Percentiles rank a stretch among this genome's conserved stretches.
Conservation (phyloP, 2,113 vertebrate genomes). For the Pedionomus torquatus region DNA sequence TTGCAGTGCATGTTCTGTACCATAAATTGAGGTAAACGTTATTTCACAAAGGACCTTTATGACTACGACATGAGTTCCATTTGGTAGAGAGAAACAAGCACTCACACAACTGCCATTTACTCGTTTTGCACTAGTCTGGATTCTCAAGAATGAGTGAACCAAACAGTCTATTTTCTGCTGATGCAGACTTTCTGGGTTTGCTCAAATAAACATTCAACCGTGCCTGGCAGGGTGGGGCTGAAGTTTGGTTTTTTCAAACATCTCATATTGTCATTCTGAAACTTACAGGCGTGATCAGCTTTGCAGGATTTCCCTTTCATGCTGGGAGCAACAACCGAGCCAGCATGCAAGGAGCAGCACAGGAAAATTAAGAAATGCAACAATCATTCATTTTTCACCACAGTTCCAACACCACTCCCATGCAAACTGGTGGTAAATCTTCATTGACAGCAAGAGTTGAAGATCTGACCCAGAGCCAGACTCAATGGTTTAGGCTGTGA, state of each 20-base stretch:
- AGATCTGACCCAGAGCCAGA: background rate
- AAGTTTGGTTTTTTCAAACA: slow-evolving; percentile 26
- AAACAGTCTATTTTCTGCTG: background rate
- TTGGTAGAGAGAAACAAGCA: background rate
- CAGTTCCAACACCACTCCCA: background rate
- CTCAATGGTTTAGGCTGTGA: background rate
- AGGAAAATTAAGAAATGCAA: background rate
- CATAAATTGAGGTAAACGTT: background rate
- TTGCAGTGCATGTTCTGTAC: background rate
- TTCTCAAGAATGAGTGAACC: background rate
- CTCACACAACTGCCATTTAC: background rate
- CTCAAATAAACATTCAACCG: background rate
- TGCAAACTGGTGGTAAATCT: background rate
- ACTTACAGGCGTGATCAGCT: slow-evolving; percentile 14
- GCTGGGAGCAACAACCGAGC: background rate
- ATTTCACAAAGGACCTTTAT: background rate
- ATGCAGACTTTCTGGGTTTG: background rate
- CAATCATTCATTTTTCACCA: background rate
- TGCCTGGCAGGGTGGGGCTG: slow-evolving; percentile 47
- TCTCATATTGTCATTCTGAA: slow-evolving; percentile 45
- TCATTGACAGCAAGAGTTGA: background rate
- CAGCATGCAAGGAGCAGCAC: background rate
- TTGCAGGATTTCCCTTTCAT: slow-evolving; percentile 54
- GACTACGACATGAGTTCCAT: background rate
- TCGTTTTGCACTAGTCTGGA: background rate